Evolutionary conservation across 2,113 vertebrate species (phyloP), one percentile per base, ranked within the genome.

Genomic region (Bambusicola thoracicus): DNA sequence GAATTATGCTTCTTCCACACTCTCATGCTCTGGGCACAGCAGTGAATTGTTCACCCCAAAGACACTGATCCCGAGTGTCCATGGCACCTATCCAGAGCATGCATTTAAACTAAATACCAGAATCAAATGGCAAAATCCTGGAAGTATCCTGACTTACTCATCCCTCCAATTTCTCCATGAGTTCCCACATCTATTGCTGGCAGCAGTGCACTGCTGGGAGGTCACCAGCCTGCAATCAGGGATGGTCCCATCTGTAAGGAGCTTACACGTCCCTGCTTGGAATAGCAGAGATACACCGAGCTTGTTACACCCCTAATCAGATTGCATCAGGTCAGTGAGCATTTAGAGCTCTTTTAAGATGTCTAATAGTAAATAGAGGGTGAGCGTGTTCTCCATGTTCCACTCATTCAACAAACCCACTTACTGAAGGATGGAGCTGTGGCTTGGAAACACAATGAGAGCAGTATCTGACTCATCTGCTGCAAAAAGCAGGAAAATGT

Each of bases 311-410:
- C 11, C 43, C 36, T 91, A 91, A 94, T 68, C 85, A 41, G 78
- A 24, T 74, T 70, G 74, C 10, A 41, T 78, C 72, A 58, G 43
- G 27, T 53, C 21, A 53, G 21, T 10, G 38, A 22, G 24, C 21
- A 34, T 62, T 84, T 68, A 11, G 3, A 63, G 30, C 36, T 44
- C 62, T 34, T 48, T 63, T 0, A 55, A 63, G 58, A 29, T 25
- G 3, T 11, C 25, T n/a, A 14, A 20, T 0, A 30, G 18, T 2
- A 30, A 58, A 49, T 11, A 34, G 77, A 49, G 67, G 53, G 27
- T n/a, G 15, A 18, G 16, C 0, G 2, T 3, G 1, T 3, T 40
- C 61, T 40, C 16, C 25, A 40, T 2, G 20, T 29, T 14, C 20
- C 56, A 62, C 48, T 8, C 5, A 44, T 21, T 6, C 1, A 15